Conservation (phyloP, 1,140 invertebrate species). For the Paraescarpia echinospica region DNA sequence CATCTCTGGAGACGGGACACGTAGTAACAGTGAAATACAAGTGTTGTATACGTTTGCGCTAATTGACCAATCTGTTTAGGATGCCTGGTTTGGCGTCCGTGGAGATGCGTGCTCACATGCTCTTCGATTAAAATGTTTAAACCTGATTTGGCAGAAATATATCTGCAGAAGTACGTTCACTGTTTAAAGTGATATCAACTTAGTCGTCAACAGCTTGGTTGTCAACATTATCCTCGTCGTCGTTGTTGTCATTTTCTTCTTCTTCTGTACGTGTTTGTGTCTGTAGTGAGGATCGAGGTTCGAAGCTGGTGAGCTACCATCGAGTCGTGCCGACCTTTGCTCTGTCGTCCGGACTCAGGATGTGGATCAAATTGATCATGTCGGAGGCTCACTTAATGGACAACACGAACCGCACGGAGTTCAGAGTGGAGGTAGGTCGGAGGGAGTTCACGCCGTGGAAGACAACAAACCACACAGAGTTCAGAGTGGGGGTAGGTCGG, state of each 20-base stretch:
- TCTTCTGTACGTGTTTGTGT: not conserved
- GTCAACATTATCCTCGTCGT: not conserved
- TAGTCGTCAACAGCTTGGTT: too few species aligned
- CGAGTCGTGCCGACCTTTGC: constrained; percentile 24
- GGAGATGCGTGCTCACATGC: not conserved
- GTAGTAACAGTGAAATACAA: too few species aligned
- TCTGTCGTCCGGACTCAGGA: constrained; percentile 25
- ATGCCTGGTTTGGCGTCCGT: too few species aligned
- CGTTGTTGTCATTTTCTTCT: not conserved
- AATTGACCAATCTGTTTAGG: too few species aligned
- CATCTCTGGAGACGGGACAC: too few species aligned
- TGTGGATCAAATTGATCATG: constrained; percentile 32
- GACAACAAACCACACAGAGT: constrained; percentile 23
- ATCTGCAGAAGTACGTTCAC: not conserved
- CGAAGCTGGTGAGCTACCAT: not conserved
- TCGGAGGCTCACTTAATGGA: constrained; percentile 23
- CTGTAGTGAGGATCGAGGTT: not conserved
- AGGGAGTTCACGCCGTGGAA: not conserved
- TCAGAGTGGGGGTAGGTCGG: constrained; percentile 27
- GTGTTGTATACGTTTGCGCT: too few species aligned
- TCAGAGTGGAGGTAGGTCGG: constrained; percentile 28
- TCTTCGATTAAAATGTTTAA: not conserved
- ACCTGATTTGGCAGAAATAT: not conserved
- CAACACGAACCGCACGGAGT: constrained; percentile 19
- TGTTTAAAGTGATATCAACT: not conserved